These are phyloP conservation scores for Epistrophe eligans DNA, from an alignment of 2,888 invertebrate genomes.

Conservation along the genomic window DNA sequence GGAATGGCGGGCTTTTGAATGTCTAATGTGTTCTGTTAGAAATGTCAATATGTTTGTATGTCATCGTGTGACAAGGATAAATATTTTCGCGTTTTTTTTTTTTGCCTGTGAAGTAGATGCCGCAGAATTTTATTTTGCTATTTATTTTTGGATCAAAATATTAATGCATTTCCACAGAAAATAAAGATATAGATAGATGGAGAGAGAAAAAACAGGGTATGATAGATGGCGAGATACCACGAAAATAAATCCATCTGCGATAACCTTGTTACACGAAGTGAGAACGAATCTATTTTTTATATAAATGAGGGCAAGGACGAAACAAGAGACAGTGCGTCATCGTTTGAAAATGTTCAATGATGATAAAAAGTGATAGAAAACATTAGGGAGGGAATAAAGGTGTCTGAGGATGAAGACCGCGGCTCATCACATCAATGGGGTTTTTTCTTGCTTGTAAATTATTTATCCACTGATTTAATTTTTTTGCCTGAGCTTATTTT, in stretches of 20 bases:
- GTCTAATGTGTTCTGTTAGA: not conserved
- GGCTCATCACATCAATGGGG: not conserved
- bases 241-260: conserved; percentile 18
- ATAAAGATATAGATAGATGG: no score
- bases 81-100: conserved; percentile 7
- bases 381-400: not conserved
- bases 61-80: conserved; percentile 8
- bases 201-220: not conserved
- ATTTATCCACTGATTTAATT: conserved; percentile 42
- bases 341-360: conserved; percentile 9
- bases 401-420: not conserved
- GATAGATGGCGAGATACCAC: not conserved
- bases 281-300: not conserved
- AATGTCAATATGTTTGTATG: not conserved
- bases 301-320: conserved; percentile 4
- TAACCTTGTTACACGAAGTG: conserved; percentile 28
- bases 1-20: not conserved
- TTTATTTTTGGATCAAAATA: conserved; percentile 58
- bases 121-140: conserved; percentile 37
- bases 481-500: conserved; percentile 37
- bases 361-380: conserved; percentile 19
- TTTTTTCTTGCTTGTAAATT: not conserved
- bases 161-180: not conserved
- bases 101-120: not conserved
- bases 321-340: not conserved